Evolutionary conservation across 2,888 invertebrate genomes (phyloP), one percentile per base, ranked within the genome.

Genomic region (Zaprionus bogoriensis): DNA sequence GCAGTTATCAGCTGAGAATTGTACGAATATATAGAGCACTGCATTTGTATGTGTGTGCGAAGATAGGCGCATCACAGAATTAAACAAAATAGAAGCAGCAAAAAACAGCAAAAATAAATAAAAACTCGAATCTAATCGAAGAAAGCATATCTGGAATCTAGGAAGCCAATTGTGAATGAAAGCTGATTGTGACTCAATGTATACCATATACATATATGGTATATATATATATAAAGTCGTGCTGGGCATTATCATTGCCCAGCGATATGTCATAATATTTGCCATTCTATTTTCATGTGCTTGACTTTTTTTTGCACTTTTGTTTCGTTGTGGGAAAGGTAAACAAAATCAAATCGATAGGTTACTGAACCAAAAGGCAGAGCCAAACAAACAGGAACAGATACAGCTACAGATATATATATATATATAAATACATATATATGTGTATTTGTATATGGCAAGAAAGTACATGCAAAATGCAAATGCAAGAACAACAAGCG

Each of bases 261-360:
- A 30, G 25, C 38, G 41, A 38, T 25, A 59, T 54, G 70, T 59
- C 63, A 52, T 62, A 72, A 71, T 63, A 72, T 72, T 72, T 55
- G 44, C 45, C 38, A 62, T 46, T 48, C 44, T 55, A 55, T 51
- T 52, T 57, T 42, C 52, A 55, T 60, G 66, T 45, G 23, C 38
- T 30, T 36, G 10, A 25, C 30, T 12, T 30, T 25, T 12, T 39
- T 48, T 20, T 25, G 12, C 51, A 7, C 41, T 28, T 44, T 27
- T 28, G 46, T 30, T 68, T 44, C 42, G 47, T 58, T 60, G n/a
- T n/a, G 12, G 45, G 19, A 59, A 61, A 64, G 61, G 64, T 63
- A 78, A 73, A 63, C 65, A 78, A 65, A 78, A 51, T 73, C 62
- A 64, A 73, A 70, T 78, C 73, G 82, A 78, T 82, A 73, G 78